Evolutionary conservation across 2,113 vertebrate genomes (phyloP), one percentile per base, ranked within the genome.

Genomic region (Gymnocephalus cernua): DNA sequence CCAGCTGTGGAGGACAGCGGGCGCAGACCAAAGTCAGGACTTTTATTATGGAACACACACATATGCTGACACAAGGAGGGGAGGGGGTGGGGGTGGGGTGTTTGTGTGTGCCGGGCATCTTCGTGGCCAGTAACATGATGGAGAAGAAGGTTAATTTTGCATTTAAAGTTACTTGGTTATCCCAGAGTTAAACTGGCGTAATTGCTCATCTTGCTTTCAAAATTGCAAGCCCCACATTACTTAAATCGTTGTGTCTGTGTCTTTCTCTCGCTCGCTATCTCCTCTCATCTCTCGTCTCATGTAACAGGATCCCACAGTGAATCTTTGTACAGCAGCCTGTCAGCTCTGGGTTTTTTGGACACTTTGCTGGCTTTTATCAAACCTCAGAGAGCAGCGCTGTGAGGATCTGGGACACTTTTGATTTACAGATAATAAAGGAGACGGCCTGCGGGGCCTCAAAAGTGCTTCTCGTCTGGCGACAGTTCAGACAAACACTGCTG

Each of bases 1-100:
- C 91, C 91, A 93, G 90, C 93, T 92, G 92, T 91, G 91, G 63
- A 82, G 72, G 80, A 69, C 72, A 77, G 82, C 32, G 10, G 77
- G 66, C 11, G 19, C 74, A 77, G 83, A 88, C 79, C 77, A 82
- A 78, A 85, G 71, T 66, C 70, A 57, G 63, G 78, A 78, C 64
- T 89, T 85, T 90, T 86, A 86, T 86, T 88, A 74, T 65, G 64
- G 70, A 74, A 89, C 85, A 83, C 82, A 70, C 77, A 86, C 74
- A 82, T n/a, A 53, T 23, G 54, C 75, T 54, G 67, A 80, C 50
- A 77, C 29, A 21, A 51, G 12, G 14, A 35, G 29, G 14, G 12
- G 41, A 7, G 27, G 21, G 57, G 9, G 61, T 54, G 10, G 1
- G 35, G 35, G 35, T 7, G 8, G 2, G 6, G 32, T 72, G 57